phyloP scores from a whole-genome alignment of 2,888 invertebrate genomes.

The Drosophila ochracea region DNA sequence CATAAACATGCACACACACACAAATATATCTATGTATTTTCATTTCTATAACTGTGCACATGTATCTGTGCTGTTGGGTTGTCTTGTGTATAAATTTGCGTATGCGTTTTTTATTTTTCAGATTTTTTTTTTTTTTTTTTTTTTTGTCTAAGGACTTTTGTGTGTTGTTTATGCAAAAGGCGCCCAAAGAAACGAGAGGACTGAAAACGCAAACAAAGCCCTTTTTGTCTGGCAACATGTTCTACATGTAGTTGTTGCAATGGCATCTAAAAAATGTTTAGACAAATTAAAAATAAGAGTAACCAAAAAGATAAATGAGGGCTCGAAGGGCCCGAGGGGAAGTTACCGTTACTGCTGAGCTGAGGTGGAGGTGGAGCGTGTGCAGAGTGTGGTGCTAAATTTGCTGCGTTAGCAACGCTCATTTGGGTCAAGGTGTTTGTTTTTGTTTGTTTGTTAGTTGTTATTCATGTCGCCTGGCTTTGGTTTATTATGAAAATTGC shows the following conservation, averaged over 20 bases:
- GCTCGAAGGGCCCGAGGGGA: neutral
- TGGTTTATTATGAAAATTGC: conserved; percentile 77
- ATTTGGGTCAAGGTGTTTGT: conserved; percentile 77
- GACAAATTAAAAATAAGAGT: conserved; percentile 78
- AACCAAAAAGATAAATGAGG: conserved; percentile 53
- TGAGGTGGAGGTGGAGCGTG: neutral
- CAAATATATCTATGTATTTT: conserved; percentile 31
- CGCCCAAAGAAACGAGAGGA: conserved; percentile 36
- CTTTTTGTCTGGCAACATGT: conserved; percentile 62
- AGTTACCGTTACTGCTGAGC: neutral
- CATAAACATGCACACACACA: conserved; percentile 7
- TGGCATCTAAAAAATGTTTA: conserved; percentile 69
- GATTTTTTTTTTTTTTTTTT: conserved; percentile 9
- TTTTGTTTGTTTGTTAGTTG: conserved; percentile 52
- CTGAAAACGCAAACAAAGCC: conserved; percentile 71
- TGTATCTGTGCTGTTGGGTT: conserved; percentile 25
- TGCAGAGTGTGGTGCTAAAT: conserved; percentile 26
- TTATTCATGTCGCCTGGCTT: conserved; percentile 48
- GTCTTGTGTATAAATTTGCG: conserved; percentile 74
- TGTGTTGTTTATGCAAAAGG: conserved; percentile 64
- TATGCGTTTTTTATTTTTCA: conserved; percentile 63
- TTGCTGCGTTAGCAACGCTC: conserved; percentile 59
- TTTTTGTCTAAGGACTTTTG: conserved; percentile 38
- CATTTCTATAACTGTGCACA: conserved; percentile 43
- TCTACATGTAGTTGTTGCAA: conserved; percentile 30